phyloP scores from a whole-genome alignment of 2,113 vertebrate genomes.

The Silurus asotus region DNA sequence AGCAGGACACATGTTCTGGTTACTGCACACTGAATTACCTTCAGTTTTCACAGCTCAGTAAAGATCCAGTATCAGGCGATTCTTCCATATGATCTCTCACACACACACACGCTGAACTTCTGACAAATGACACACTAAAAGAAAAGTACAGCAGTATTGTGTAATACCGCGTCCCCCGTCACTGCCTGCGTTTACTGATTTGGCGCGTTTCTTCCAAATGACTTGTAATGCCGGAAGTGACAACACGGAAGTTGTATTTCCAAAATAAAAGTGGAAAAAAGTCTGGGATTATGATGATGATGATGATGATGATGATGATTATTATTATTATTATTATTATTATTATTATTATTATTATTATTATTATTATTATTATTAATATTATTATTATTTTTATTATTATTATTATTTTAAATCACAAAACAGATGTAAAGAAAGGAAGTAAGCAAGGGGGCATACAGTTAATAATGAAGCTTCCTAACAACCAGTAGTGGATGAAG shows the following conservation, averaged over 20 bases:
- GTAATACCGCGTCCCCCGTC: background rate
- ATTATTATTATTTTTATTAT: too few relatives aligned
- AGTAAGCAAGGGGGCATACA: too few relatives aligned
- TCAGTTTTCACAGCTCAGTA: background rate
- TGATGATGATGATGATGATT: too few relatives aligned
- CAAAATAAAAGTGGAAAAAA: conserved; percentile 26
- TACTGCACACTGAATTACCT: background rate
- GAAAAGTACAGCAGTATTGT: background rate
- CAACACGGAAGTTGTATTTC: fast-evolving
- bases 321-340: too few relatives aligned
- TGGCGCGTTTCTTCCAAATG: conserved; percentile 41
- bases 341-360: too few relatives aligned
- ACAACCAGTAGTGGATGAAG: too few relatives aligned
- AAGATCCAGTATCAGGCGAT: background rate
- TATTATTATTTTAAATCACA: too few relatives aligned
- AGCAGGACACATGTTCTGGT: too few relatives aligned
- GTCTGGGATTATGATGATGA: background rate
- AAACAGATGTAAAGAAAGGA: too few relatives aligned
- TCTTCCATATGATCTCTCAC: background rate
- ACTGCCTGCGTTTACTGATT: background rate
- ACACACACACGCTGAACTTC: background rate
- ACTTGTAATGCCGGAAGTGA: background rate
- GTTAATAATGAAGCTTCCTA: too few relatives aligned
- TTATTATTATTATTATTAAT: too few relatives aligned
- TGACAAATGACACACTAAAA: background rate